Percentiles rank a stretch among this genome's conserved stretches.
Evolutionary conservation across 2,888 invertebrate genomes (phyloP).

Genomic region (Eupithecia insigniata): DNA sequence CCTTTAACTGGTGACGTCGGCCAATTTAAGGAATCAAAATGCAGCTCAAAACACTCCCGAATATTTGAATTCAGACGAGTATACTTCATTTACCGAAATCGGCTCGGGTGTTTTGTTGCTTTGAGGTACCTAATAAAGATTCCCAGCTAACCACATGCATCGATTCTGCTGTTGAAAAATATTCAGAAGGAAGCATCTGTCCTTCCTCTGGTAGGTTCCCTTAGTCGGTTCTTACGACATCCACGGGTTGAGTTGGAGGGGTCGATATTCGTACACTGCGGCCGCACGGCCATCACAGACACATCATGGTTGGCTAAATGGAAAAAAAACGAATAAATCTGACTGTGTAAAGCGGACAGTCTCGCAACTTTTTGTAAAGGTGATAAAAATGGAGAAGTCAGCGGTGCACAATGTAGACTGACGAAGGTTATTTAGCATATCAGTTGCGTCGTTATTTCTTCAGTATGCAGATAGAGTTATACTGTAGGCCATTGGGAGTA

Average conservation of each 20-base stretch:
- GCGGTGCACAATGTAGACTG: constrained; percentile 64
- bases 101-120: background rate
- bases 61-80: background rate
- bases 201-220: no score
- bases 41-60: background rate
- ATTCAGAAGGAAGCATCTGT: no score
- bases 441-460: constrained; percentile 61
- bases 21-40: no score
- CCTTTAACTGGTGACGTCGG: no score
- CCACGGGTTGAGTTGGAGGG: no score
- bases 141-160: background rate
- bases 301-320: background rate
- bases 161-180: no score
- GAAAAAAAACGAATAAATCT: background rate
- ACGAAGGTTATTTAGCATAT: constrained; percentile 70
- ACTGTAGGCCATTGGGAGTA: background rate
- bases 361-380: constrained; percentile 47
- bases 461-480: constrained; percentile 29
- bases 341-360: background rate
- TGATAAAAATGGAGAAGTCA: constrained; percentile 50
- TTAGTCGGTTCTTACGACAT: no score
- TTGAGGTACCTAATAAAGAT: background rate
- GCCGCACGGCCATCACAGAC: no score
- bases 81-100: background rate
- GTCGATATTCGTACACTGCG: no score